Evolutionary conservation across 1,140 invertebrate species (phyloP).

Genomic region (Drosophila yakuba): DNA sequence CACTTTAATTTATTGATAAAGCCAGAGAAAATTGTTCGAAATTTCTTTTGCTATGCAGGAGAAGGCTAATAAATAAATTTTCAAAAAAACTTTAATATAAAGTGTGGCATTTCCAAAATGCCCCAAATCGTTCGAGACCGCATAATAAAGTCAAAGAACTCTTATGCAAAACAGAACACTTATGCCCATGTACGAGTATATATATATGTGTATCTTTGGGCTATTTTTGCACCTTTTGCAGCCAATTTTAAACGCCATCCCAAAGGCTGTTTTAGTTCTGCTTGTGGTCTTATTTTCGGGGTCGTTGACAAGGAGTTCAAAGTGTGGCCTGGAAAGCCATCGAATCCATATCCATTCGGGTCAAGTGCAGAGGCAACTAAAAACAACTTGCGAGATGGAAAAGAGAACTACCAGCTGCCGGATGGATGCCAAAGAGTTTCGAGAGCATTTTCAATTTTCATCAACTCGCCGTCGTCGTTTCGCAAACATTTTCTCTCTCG

Average conservation of each 20-base stretch:
- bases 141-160: conserved; percentile 42
- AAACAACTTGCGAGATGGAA: background rate
- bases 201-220: conserved; percentile 27
- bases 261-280: conserved; percentile 8
- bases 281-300: conserved; percentile 25
- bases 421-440: conserved; percentile 15
- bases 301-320: conserved; percentile 56
- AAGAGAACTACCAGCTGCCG: conserved; percentile 23
- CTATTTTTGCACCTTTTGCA: conserved; percentile 43
- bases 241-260: conserved; percentile 53
- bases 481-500: conserved; percentile 19
- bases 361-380: conserved; percentile 57
- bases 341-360: conserved; percentile 47
- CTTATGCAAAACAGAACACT: conserved; percentile 14
- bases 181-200: conserved; percentile 12
- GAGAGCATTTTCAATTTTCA: conserved; percentile 3
- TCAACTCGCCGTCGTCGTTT: background rate
- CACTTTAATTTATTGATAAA: background rate
- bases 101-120: background rate
- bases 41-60: too few relatives aligned
- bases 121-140: background rate
- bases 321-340: conserved; percentile 31
- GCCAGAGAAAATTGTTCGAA: background rate
- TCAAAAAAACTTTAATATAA: background rate
- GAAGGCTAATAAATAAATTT: background rate